Conservation (phyloP, 2,888 invertebrate species). For the Thalpophila matura region DNA sequence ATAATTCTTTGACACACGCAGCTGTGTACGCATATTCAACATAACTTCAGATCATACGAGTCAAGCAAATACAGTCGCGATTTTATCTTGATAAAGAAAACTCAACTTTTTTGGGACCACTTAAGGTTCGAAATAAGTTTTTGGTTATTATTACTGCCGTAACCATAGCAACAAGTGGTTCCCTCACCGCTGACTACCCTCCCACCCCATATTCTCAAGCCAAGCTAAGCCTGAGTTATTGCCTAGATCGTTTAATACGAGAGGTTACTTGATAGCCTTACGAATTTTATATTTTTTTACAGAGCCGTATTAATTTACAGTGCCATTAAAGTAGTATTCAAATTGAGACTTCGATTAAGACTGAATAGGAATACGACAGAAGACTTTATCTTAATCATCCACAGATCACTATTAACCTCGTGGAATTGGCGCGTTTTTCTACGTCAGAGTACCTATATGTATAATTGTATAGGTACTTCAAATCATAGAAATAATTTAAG, state of each 20-base stretch:
- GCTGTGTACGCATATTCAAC: conserved; percentile 62
- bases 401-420: too few species aligned
- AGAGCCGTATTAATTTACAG: conserved; percentile 18
- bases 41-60: conserved; percentile 67
- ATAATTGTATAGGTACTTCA: not conserved
- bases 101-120: conserved; percentile 29
- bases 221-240: conserved; percentile 79
- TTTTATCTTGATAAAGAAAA: conserved; percentile 34
- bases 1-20: conserved; percentile 45
- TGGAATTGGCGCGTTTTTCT: too few species aligned
- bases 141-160: conserved; percentile 65
- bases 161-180: conserved; percentile 84
- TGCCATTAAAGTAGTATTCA: conserved; percentile 1
- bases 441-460: too few species aligned
- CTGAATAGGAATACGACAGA: not conserved
- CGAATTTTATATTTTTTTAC: conserved; percentile 47
- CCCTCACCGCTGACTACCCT: conserved; percentile 64
- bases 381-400: too few species aligned
- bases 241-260: conserved; percentile 73
- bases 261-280: conserved; percentile 63
- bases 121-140: conserved; percentile 51
- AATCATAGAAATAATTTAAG: too few species aligned
- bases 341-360: not conserved
- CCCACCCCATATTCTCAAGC: conserved; percentile 66
- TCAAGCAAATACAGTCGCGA: conserved; percentile 53